A percentile compares a stretch with the other conserved stretches of the same genome.
phyloP scores from a whole-genome alignment of 2,797 vertebrate genomes.

The Lagorchestes hirsutus region DNA sequence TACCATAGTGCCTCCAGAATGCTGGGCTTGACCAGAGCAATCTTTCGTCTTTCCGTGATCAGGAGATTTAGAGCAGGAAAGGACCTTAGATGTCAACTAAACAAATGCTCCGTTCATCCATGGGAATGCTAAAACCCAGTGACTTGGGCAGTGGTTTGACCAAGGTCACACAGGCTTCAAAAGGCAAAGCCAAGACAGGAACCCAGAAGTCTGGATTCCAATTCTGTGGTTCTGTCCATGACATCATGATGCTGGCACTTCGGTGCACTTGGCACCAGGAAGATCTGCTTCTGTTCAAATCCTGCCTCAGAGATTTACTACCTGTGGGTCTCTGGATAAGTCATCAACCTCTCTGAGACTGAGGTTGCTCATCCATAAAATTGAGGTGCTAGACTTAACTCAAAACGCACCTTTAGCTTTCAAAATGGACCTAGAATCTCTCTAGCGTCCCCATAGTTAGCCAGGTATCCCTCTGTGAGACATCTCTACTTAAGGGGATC shows the following conservation, averaged over 20 bases:
- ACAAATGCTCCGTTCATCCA: not conserved
- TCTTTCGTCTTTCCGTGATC: not conserved
- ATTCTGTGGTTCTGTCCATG: not conserved
- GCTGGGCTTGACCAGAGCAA: not conserved
- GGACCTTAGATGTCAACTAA: not conserved
- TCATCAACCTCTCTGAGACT: not conserved
- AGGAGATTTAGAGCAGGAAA: not conserved
- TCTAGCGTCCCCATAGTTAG: not conserved
- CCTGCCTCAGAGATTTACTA: not conserved
- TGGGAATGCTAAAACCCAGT: not conserved
- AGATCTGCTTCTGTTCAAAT: not conserved
- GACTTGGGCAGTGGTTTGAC: not conserved
- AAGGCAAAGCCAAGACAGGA: not conserved
- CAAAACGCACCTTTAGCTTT: not conserved
- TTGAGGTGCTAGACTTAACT: not conserved
- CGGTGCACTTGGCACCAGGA: not conserved
- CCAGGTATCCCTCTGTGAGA: not conserved
- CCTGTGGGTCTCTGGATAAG: not conserved
- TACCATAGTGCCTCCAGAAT: not conserved
- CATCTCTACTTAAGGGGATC: not conserved
- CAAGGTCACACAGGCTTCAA: not conserved
- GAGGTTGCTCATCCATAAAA: not conserved
- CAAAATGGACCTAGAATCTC: not conserved
- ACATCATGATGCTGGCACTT: not conserved
- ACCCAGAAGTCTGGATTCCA: not conserved